Base-by-base conservation (phyloP, 2,113 vertebrate species). In the Ramphastos sulfuratus region DNA sequence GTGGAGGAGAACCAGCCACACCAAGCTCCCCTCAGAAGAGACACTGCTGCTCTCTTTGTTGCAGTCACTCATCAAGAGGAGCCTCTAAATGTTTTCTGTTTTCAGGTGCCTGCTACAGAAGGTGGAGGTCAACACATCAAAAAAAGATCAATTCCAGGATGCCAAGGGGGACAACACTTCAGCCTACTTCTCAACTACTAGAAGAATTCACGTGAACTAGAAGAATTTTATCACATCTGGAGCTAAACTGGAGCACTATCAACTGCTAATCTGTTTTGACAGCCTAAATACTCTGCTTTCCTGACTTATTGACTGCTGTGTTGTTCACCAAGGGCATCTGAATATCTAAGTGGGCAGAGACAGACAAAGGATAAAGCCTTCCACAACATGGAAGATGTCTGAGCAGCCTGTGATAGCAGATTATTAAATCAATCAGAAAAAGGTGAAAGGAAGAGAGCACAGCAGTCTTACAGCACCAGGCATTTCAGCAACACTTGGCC, bases 181-280 rank as follows among this genome's bases (percentile, higher is more conserved):
- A 89, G 46, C 17, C 21, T 37, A 21, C 15, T 21, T 76, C 55
- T 87, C 59, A 88, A 48, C 33, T 89, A 31, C 37, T 89, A 16
- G 23, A 87, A 31, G n/a, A 90, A 92, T 48, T 80, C 42, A 52
- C 30, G 8, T 82, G 75, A 66, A 54, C 55, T 73, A n/a, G n/a
- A n/a, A n/a, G n/a, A 56, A 9, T 71, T 89, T 76, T 80, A 82
- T 25, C 60, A 73, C n/a, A 86, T 69, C 80, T 85, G 58, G 48
- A 50, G 52, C 79, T 55, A 73, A 79, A 76, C 12, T 79, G 59
- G 28, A 89, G 78, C 30, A 75, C 27, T 46, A 55, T 59, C 65
- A 84, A 58, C 39, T 63, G 50, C 63, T 93, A 27, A 87, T 79
- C 55, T 89, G 52, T 94, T 96, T n/a, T 89, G 66, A 91, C 87